Percentiles rank a stretch among this genome's conserved stretches.
Evolutionary conservation across 2,113 vertebrate species (phyloP).

Genomic region (Actinemys pallida): DNA sequence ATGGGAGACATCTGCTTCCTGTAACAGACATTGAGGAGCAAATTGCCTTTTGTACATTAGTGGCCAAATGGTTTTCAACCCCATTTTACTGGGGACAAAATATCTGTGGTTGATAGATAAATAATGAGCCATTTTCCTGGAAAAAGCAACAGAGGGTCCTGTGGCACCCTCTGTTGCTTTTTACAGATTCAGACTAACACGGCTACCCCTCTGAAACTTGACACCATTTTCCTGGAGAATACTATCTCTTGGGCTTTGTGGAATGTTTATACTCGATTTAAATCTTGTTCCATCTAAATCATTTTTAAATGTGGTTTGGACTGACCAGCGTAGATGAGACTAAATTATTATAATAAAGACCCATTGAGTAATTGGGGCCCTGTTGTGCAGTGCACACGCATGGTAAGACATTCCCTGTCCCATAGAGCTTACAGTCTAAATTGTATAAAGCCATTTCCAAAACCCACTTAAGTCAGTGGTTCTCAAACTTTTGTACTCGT

Average conservation of each 20-base stretch:
- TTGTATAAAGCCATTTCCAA: no score
- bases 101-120: background rate
- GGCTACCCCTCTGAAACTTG: no score
- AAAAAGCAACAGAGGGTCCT: no score
- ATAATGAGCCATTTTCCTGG: background rate
- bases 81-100: background rate
- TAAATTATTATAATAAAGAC: background rate
- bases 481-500: no score
- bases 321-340: background rate
- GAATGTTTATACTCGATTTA: background rate
- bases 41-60: background rate
- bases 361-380: background rate
- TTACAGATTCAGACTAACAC: no score
- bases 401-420: background rate
- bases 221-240: background rate
- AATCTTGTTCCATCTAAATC: background rate
- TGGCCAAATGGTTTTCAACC: background rate
- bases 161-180: no score
- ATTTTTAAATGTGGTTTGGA: background rate
- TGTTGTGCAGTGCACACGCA: background rate
- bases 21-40: background rate
- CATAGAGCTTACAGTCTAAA: background rate
- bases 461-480: no score
- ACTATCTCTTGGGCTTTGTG: background rate
- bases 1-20: background rate